These are phyloP conservation scores for Cheilosia soror DNA, from an alignment of 2,888 invertebrate species.

Conservation along the genomic window DNA sequence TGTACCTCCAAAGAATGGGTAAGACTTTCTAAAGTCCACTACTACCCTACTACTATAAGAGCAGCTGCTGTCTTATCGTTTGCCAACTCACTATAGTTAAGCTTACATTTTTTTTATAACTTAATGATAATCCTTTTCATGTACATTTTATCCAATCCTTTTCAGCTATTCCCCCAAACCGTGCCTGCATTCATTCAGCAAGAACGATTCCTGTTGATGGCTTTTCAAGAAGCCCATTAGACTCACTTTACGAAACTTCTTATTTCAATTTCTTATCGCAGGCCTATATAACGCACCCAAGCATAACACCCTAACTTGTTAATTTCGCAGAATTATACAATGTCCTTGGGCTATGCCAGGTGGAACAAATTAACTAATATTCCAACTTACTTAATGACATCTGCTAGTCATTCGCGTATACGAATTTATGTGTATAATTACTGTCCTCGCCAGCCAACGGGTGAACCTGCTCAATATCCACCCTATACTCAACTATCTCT, in stretches of 20 bases:
- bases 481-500: background rate
- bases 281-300: constrained; percentile 14
- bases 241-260: constrained; percentile 9
- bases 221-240: constrained; percentile 18
- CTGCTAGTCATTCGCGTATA: constrained; percentile 27
- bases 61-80: no score
- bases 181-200: no score
- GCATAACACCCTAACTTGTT: constrained; percentile 21
- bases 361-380: constrained; percentile 53
- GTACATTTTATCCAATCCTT: no score
- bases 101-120: no score
- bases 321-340: constrained; percentile 27
- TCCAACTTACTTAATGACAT: constrained; percentile 45
- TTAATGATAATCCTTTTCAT: no score
- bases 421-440: constrained; percentile 47
- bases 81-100: no score
- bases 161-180: no score
- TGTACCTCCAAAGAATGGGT: no score
- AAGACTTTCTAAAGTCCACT: no score
- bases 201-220: constrained; percentile 15
- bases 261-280: constrained; percentile 28
- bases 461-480: background rate
- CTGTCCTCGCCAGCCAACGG: background rate
- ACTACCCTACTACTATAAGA: no score
- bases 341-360: constrained; percentile 26